phyloP scores from a whole-genome alignment of 2,888 invertebrate genomes.

The Bimastos eiseni region DNA sequence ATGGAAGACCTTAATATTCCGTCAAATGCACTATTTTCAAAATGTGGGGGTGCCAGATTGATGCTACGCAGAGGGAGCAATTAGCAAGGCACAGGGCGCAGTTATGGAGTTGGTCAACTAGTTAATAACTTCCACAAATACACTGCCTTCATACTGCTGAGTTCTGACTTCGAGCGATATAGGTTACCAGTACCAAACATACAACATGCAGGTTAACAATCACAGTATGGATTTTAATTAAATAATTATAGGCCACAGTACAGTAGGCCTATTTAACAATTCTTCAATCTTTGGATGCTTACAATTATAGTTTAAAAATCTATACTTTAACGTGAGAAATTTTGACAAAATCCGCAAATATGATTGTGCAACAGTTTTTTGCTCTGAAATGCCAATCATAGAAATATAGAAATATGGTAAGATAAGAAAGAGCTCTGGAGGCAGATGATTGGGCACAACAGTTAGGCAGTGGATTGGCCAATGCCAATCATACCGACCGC shows the following conservation, averaged over 20 bases:
- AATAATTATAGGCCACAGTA: neutral
- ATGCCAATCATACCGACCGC: conserved; percentile 10
- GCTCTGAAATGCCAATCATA: conserved; percentile 2
- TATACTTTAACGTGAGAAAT: neutral
- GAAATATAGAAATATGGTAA: neutral
- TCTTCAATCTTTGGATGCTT: neutral
- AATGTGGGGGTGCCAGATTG: too few species aligned
- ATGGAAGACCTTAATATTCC: too few species aligned
- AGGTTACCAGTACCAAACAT: too few species aligned
- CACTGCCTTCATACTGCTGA: too few species aligned
- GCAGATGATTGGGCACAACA: neutral
- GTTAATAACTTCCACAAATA: too few species aligned
- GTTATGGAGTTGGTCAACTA: too few species aligned
- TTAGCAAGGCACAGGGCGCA: too few species aligned
- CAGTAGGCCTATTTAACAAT: neutral
- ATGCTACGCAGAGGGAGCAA: too few species aligned
- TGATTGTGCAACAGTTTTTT: neutral
- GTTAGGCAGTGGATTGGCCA: neutral
- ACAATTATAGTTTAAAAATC: neutral
- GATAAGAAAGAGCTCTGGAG: neutral
- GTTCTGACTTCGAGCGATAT: too few species aligned
- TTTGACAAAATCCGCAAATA: neutral
- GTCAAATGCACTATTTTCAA: too few species aligned
- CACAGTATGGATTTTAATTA: too few species aligned
- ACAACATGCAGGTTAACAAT: too few species aligned